phyloP scores from a whole-genome alignment of 2,797 vertebrate genomes.

The Sylvia borin region DNA sequence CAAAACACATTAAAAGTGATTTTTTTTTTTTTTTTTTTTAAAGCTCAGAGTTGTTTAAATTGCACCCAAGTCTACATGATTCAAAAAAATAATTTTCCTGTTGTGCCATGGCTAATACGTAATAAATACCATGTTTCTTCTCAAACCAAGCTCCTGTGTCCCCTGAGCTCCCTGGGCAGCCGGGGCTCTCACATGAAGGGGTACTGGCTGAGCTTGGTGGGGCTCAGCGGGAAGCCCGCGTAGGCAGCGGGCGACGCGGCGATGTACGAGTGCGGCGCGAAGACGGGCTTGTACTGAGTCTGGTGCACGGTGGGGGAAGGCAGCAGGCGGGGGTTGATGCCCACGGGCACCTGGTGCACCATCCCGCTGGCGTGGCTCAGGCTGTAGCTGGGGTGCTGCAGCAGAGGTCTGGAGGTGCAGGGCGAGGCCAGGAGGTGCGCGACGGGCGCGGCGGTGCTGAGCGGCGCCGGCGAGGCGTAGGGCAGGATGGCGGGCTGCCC shows the following conservation, averaged over 20 bases:
- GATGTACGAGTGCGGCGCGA: conserved; percentile 94
- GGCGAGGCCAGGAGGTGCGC: conserved; percentile 95
- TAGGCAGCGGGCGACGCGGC: conserved; percentile 93
- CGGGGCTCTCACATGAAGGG: conserved; percentile 89
- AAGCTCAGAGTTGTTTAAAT: conserved; percentile 98
- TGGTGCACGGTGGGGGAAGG: conserved; percentile 94
- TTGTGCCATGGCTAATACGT: conserved; percentile 95
- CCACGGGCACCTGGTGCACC: conserved; percentile 93
- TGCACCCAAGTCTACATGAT: conserved; percentile 95
- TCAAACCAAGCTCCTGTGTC: conserved; percentile 58
- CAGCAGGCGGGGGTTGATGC: conserved; percentile 93
- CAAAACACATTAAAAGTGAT: conserved; percentile 99
- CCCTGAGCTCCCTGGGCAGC: conserved; percentile 68
- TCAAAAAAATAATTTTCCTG: conserved; percentile 94
- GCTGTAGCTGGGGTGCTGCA: conserved; percentile 87
- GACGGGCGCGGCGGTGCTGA: conserved; percentile 88
- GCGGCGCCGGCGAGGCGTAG: conserved; percentile 85
- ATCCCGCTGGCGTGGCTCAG: conserved; percentile 88
- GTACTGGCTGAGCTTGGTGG: conserved; percentile 97
- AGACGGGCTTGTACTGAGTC: conserved; percentile 94
- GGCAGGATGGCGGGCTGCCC: conserved; percentile 89
- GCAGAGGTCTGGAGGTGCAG: conserved; percentile 86
- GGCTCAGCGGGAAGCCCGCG: conserved; percentile 94
- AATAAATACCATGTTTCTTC: conserved; percentile 87
- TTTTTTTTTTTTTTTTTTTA: conserved; percentile 79